A percentile compares a stretch with the other conserved stretches of the same genome.
phyloP scores from a whole-genome alignment of 2,888 invertebrate genomes.

The Eristalis arbustorum region DNA sequence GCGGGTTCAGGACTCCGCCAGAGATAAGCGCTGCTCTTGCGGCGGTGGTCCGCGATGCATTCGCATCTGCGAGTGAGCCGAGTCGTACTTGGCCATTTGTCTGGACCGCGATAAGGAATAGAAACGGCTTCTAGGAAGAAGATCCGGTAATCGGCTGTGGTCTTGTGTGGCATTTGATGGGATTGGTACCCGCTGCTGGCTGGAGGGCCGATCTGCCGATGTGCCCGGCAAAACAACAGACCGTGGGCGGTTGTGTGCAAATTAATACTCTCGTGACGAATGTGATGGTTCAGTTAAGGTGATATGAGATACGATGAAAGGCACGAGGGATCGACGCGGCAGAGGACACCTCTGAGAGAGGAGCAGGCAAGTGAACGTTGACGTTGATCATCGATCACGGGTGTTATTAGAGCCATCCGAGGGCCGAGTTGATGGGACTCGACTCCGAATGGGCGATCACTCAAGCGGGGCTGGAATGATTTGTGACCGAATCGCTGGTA shows the following conservation, averaged over 20 bases:
- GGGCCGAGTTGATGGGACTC: not conserved
- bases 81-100: conserved; percentile 10
- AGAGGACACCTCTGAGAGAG: not conserved
- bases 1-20: conserved; percentile 40
- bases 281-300: not conserved
- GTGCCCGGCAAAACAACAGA: not conserved
- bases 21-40: conserved; percentile 43
- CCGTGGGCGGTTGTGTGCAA: not conserved
- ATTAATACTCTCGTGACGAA: not conserved
- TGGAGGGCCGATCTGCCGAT: not conserved
- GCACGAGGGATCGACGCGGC: not conserved
- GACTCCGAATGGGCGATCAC: not conserved
- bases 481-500: not conserved
- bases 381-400: not conserved
- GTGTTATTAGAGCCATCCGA: not conserved
- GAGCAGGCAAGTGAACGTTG: too few relatives aligned
- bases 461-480: not conserved
- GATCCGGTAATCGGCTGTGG: conserved; percentile 38
- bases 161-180: conserved; percentile 54
- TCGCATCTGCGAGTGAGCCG: conserved; percentile 19
- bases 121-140: conserved; percentile 63
- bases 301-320: not conserved
- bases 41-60: conserved; percentile 53
- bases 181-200: not conserved
- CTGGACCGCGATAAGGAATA: conserved; percentile 57